phyloP scores from a whole-genome alignment of 1,140 invertebrate genomes.

The Drosophila truncata region DNA sequence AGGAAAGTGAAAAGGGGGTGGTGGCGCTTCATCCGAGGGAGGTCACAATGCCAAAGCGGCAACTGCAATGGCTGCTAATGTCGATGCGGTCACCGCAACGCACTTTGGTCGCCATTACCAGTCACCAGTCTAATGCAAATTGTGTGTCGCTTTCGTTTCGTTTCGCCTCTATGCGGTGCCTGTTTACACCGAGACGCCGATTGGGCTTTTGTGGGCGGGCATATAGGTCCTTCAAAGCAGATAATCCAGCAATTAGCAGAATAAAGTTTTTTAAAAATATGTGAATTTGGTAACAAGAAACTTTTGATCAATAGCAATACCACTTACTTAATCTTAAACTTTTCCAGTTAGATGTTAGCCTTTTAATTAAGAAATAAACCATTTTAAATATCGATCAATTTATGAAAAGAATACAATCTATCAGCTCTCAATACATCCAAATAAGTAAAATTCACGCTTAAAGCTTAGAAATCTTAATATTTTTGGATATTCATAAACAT shows the following conservation, averaged over 20 bases:
- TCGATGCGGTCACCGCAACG: constrained; percentile 38
- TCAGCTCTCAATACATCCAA: neutral
- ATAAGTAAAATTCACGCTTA: neutral
- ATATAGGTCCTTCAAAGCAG: constrained; percentile 14
- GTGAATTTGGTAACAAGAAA: neutral
- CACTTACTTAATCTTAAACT: neutral
- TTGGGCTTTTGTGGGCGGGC: neutral
- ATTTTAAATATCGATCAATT: neutral
- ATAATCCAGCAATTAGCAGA: neutral
- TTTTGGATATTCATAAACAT: neutral
- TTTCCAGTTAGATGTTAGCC: rapidly evolving
- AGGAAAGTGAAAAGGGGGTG: neutral
- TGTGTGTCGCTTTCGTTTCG: constrained; percentile 48
- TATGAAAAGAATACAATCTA: neutral
- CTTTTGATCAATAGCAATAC: neutral
- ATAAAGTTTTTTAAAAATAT: neutral
- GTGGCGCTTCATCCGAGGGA: neutral
- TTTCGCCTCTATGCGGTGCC: constrained; percentile 8
- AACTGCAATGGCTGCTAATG: constrained; percentile 42
- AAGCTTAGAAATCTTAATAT: too few species aligned
- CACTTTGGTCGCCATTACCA: constrained; percentile 39
- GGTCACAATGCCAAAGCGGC: constrained; percentile 25
- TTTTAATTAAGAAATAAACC: neutral
- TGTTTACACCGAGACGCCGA: constrained; percentile 22
- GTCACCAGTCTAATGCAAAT: constrained; percentile 60